phyloP scores from a whole-genome alignment of 2,888 invertebrate species.

The Tetropium fuscum region DNA sequence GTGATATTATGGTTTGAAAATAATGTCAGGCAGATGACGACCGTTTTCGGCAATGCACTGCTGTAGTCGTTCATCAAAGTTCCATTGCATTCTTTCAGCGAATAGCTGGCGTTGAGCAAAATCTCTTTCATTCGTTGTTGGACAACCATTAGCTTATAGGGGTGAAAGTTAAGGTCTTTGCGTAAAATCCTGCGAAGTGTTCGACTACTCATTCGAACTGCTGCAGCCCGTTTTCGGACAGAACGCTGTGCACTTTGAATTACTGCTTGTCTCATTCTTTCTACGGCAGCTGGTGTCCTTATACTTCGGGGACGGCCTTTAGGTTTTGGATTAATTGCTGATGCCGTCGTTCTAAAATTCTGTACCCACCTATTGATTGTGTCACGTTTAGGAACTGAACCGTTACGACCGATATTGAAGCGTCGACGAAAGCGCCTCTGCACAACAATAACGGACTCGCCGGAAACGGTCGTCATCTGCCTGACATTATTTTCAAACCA shows the following conservation, averaged over 20 bases:
- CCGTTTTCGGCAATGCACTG: too few species aligned
- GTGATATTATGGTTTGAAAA: too few species aligned
- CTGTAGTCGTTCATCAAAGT: too few species aligned
- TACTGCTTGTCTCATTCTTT: constrained; percentile 17
- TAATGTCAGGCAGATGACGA: too few species aligned
- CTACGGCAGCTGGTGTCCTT: constrained; percentile 16
- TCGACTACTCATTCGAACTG: constrained; percentile 6
- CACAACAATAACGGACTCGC: constrained; percentile 1
- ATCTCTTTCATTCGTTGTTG: constrained; percentile 25
- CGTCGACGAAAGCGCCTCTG: background rate
- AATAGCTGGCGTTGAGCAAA: constrained; percentile 15
- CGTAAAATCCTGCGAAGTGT: constrained; percentile 22
- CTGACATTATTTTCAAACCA: too few species aligned
- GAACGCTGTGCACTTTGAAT: constrained; percentile 19
- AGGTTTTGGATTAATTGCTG: constrained; percentile 10
- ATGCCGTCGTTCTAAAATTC: constrained; percentile 1
- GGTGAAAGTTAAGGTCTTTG: constrained; percentile 20
- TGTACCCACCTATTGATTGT: background rate
- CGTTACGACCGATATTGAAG: background rate
- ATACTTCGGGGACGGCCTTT: constrained; percentile 16
- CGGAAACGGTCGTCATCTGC: too few species aligned
- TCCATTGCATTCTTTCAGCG: constrained; percentile 22
- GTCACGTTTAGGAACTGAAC: background rate
- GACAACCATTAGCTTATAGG: constrained; percentile 29
- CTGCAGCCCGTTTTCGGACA: constrained; percentile 20